Conservation (phyloP, 2,113 vertebrate species). For the Petaurus breviceps region DNA sequence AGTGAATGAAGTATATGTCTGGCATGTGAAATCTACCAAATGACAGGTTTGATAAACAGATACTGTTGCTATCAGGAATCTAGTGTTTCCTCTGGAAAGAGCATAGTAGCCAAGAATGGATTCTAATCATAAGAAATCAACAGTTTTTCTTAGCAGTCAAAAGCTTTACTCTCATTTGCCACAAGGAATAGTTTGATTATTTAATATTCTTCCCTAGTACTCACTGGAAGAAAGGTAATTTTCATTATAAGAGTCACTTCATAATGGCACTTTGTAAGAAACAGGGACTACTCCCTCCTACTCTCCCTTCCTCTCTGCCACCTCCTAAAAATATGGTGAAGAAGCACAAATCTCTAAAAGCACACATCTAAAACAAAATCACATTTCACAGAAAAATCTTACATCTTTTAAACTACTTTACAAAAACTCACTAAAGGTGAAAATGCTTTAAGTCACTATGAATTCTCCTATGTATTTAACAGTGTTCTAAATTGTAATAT, state of each 20-base stretch:
- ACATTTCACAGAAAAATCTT: background rate
- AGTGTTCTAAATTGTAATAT: background rate
- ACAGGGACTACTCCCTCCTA: background rate
- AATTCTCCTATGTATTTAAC: background rate
- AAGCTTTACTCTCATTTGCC: background rate
- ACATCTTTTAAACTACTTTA: background rate
- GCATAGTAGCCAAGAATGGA: background rate
- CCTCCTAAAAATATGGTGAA: background rate
- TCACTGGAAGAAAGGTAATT: constrained; percentile 29
- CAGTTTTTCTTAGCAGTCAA: background rate
- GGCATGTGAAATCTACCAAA: background rate
- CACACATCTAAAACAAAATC: background rate
- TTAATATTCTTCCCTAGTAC: constrained; percentile 38
- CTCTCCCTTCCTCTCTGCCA: background rate
- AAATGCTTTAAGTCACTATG: background rate
- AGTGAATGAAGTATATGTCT: constrained; percentile 25
- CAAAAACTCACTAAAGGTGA: background rate
- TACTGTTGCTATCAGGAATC: background rate
- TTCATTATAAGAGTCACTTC: constrained; percentile 21
- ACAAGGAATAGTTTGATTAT: constrained; percentile 3
- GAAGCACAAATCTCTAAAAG: background rate
- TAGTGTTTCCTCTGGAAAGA: background rate
- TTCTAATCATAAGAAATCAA: background rate
- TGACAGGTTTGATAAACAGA: background rate
- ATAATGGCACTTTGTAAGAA: background rate